A percentile compares a stretch with the other conserved stretches of the same genome.
These are phyloP conservation scores for Luehdorfia chinensis DNA, from an alignment of 1,140 invertebrate species.

Conservation along the genomic window DNA sequence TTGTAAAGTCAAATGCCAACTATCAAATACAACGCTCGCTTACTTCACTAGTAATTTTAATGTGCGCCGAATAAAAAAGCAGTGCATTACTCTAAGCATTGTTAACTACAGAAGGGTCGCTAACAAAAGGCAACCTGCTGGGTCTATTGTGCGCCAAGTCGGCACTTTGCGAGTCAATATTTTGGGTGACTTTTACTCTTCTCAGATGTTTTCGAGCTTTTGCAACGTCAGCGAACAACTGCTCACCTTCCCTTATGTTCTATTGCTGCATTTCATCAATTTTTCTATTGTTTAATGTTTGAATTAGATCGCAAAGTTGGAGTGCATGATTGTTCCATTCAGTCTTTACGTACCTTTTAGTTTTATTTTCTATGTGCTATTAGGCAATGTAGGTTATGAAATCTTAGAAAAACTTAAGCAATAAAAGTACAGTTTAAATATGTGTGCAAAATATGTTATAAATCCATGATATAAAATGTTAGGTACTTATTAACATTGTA, in stretches of 20 bases:
- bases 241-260: conserved; percentile 40
- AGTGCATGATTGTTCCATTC: conserved; percentile 24
- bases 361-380: neutral
- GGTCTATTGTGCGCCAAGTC: conserved; percentile 54
- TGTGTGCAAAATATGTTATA: too few relatives aligned
- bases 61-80: conserved; percentile 54
- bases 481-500: too few relatives aligned
- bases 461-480: too few relatives aligned
- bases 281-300: conserved; percentile 51
- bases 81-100: conserved; percentile 63
- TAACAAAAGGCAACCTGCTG: conserved; percentile 68
- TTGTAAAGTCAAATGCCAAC: conserved; percentile 7
- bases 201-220: conserved; percentile 41
- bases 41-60: conserved; percentile 43
- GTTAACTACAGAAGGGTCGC: conserved; percentile 45
- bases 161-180: conserved; percentile 73
- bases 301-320: conserved; percentile 40
- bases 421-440: too few relatives aligned
- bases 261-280: conserved; percentile 45
- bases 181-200: conserved; percentile 65
- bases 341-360: conserved; percentile 6
- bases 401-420: too few relatives aligned
- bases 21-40: conserved; percentile 33
- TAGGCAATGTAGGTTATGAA: too few relatives aligned
- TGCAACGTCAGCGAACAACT: conserved; percentile 60